These are phyloP conservation scores for Alviniconcha strummeri DNA, from an alignment of 2,888 invertebrate genomes.

Conservation along the genomic window DNA sequence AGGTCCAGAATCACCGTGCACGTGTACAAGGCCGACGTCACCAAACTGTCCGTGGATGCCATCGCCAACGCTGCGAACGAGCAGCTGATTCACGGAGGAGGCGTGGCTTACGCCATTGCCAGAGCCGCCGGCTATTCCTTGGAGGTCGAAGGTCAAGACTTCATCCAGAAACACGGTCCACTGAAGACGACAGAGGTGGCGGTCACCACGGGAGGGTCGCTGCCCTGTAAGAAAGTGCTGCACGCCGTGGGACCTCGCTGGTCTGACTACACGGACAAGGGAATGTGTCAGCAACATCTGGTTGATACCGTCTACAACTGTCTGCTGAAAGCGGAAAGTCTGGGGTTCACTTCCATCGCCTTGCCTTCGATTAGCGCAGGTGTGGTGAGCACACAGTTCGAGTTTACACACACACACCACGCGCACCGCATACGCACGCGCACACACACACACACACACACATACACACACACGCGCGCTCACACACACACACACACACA, in stretches of 20 bases:
- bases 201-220: slow-evolving; percentile 31
- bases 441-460: too few relatives aligned
- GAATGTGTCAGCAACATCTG: slow-evolving; percentile 10
- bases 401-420: too few relatives aligned
- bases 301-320: slow-evolving; percentile 17
- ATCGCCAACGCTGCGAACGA: slow-evolving; percentile 31
- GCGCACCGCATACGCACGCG: too few relatives aligned
- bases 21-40: slow-evolving; percentile 32
- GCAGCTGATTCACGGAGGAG: slow-evolving; percentile 22
- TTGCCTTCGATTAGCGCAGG: slow-evolving; percentile 6
- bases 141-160: neutral
- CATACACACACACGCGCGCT: too few relatives aligned
- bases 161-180: neutral
- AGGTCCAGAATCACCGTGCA: neutral
- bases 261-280: slow-evolving; percentile 32
- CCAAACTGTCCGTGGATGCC: slow-evolving; percentile 29
- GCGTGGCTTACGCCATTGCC: slow-evolving; percentile 33
- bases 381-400: neutral
- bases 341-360: slow-evolving; percentile 6
- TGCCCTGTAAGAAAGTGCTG: slow-evolving; percentile 32
- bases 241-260: slow-evolving; percentile 41
- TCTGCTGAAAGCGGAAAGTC: neutral
- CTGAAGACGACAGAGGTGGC: slow-evolving; percentile 28
- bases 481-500: too few relatives aligned
- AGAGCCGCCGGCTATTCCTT: slow-evolving; percentile 23